These are phyloP conservation scores for Danio albolineatus DNA, from an alignment of 2,797 vertebrate genomes.

Conservation along the genomic window DNA sequence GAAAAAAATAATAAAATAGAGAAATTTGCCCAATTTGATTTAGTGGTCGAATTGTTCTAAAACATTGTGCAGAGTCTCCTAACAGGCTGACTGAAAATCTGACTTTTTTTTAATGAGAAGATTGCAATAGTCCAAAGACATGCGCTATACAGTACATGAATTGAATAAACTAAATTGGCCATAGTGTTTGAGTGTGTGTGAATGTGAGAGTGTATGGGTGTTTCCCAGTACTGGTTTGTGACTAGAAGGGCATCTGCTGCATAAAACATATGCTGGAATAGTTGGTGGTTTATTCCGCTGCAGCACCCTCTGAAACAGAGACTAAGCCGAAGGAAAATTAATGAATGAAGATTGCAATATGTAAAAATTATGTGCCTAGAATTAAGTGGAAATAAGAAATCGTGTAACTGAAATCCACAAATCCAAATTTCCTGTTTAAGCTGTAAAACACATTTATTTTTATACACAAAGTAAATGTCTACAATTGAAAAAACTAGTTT, in stretches of 20 bases:
- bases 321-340: no score
- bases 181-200: no score
- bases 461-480: background rate
- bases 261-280: no score
- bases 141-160: no score
- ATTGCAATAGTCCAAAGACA: no score
- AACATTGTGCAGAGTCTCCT: background rate
- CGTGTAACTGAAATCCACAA: background rate
- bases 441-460: background rate
- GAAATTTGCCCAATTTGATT: background rate
- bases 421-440: background rate
- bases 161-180: no score
- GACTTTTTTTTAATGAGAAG: slow-evolving; percentile 15
- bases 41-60: background rate
- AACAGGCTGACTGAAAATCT: slow-evolving; percentile 5
- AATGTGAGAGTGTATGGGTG: no score
- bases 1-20: background rate
- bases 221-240: no score
- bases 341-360: slow-evolving; percentile 6
- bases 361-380: slow-evolving; percentile 2
- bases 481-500: no score
- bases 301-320: no score
- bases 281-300: no score
- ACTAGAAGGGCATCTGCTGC: no score
- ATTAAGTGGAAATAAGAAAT: background rate